Conservation (phyloP, 2,113 vertebrate genomes). For the Bubo scandiacus region DNA sequence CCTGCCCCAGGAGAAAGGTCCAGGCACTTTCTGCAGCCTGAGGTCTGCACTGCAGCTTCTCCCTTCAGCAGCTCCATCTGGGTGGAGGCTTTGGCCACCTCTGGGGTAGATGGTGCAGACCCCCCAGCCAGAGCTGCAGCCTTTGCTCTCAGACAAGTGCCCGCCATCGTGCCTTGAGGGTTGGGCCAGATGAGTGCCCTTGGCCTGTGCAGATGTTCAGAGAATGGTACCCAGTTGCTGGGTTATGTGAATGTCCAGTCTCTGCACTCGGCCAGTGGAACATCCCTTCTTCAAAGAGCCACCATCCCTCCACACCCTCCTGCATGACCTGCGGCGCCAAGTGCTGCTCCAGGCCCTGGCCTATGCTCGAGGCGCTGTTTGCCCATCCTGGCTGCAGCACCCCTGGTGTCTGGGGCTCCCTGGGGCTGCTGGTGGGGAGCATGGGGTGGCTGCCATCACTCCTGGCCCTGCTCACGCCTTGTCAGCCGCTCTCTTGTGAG, state of each 20-base stretch:
- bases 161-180: background rate
- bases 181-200: background rate
- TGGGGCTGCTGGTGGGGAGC: too few species aligned
- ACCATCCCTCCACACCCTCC: too few species aligned
- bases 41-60: background rate
- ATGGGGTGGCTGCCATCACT: too few species aligned
- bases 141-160: background rate
- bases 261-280: background rate
- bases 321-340: too few species aligned
- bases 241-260: background rate
- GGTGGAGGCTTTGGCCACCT: fast-evolving
- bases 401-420: too few species aligned
- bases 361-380: too few species aligned
- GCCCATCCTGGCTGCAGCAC: too few species aligned
- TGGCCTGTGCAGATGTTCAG: background rate
- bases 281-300: too few species aligned
- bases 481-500: too few species aligned
- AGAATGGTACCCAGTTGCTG: background rate
- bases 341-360: too few species aligned
- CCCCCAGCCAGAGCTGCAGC: background rate
- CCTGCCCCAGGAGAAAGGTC: too few species aligned
- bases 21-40: background rate
- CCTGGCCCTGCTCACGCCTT: too few species aligned
- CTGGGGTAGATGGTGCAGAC: background rate
- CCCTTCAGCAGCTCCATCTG: background rate